These are phyloP conservation scores for Strix uralensis DNA, from an alignment of 2,113 vertebrate species.

Conservation along the genomic window DNA sequence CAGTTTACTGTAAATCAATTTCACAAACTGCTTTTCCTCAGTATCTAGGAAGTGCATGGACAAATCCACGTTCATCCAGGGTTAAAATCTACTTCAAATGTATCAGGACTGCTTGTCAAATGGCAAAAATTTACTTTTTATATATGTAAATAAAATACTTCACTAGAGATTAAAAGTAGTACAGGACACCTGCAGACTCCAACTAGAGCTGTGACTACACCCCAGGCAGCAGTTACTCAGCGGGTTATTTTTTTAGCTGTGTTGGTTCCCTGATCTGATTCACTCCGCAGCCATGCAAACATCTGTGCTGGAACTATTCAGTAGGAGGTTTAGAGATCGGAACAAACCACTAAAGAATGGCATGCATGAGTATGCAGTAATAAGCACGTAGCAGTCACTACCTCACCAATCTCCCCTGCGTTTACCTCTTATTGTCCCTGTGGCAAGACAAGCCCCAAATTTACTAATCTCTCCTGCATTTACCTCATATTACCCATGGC, in stretches of 20 bases:
- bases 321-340: slow-evolving; percentile 40
- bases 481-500: neutral
- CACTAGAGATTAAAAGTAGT: neutral
- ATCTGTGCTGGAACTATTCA: slow-evolving; percentile 46
- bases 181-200: neutral
- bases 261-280: slow-evolving; percentile 17
- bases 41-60: neutral
- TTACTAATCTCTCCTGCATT: neutral
- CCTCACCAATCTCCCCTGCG: neutral
- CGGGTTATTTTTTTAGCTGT: neutral
- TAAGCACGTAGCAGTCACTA: neutral
- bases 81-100: neutral
- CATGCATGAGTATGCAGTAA: slow-evolving; percentile 28
- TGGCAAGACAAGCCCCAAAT: neutral
- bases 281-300: slow-evolving; percentile 30
- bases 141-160: neutral
- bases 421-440: neutral
- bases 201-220: neutral
- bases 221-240: neutral
- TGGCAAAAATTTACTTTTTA: neutral
- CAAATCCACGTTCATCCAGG: neutral
- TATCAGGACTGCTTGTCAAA: neutral
- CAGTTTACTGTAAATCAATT: neutral
- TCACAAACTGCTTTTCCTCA: neutral
- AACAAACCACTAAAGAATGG: slow-evolving; percentile 45